Evolutionary conservation across 2,113 vertebrate genomes (phyloP).

Genomic region (Anthoscopus minutus): DNA sequence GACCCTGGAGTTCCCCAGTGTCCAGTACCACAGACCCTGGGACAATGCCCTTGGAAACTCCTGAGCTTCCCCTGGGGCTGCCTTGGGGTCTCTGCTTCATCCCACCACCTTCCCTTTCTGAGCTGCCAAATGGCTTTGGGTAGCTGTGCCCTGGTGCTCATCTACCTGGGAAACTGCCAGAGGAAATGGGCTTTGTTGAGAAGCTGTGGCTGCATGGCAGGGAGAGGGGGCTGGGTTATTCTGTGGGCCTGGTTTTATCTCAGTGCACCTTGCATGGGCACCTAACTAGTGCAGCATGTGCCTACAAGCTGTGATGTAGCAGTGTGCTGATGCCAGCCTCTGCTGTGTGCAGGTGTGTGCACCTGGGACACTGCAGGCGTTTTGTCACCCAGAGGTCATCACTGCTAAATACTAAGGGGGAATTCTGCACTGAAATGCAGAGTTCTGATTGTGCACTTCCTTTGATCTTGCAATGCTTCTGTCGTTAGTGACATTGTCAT

Average conservation of each 20-base stretch:
- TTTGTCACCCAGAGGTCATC: not conserved
- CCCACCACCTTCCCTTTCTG: not conserved
- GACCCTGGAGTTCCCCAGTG: not conserved
- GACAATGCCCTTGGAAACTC: not conserved
- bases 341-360: not conserved
- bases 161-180: not conserved
- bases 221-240: not conserved
- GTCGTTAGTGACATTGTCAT: constrained; percentile 38
- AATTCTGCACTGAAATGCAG: not conserved
- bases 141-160: not conserved
- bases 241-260: not conserved
- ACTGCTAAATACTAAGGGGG: not conserved
- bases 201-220: not conserved
- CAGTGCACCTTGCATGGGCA: not conserved
- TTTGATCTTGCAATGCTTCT: not conserved
- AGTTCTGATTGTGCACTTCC: constrained; percentile 20
- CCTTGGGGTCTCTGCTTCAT: not conserved
- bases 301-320: not conserved
- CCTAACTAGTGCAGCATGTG: not conserved
- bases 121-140: not conserved
- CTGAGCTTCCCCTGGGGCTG: not conserved
- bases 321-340: not conserved
- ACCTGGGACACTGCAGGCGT: not conserved
- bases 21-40: not conserved
- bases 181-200: not conserved